phyloP scores from a whole-genome alignment of 2,888 invertebrate genomes.

The Eilema depressum region DNA sequence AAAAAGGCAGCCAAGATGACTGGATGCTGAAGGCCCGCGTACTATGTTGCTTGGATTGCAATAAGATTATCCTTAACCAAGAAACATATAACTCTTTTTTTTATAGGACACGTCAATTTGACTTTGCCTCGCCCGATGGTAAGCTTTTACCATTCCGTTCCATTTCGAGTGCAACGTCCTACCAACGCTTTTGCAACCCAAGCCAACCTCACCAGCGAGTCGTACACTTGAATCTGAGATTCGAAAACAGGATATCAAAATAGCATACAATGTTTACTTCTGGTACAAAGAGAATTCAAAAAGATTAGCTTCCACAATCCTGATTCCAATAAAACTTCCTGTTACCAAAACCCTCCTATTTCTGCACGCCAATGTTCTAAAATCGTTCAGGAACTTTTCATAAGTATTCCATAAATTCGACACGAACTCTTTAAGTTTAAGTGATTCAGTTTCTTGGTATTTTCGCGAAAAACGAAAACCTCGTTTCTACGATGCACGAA shows the following conservation, averaged over 20 bases:
- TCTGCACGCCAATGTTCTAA: background rate
- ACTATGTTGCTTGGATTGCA: no score
- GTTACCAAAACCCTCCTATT: slow-evolving; percentile 19
- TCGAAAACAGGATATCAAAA: background rate
- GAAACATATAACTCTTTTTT: no score
- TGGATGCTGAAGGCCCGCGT: no score
- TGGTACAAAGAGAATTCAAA: background rate
- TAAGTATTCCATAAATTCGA: slow-evolving; percentile 29
- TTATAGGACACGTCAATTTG: no score
- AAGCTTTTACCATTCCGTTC: no score
- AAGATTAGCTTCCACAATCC: background rate
- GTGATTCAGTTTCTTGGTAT: slow-evolving; percentile 12
- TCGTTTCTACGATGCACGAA: background rate
- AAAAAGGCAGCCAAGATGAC: no score
- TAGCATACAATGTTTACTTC: background rate
- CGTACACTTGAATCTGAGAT: no score
- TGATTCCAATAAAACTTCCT: slow-evolving; percentile 24
- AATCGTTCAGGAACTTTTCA: slow-evolving; percentile 5
- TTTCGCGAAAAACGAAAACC: slow-evolving; percentile 14
- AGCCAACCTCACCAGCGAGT: no score
- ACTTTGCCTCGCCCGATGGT: no score
- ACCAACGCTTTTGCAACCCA: no score
- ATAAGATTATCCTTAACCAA: no score
- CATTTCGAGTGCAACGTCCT: no score
- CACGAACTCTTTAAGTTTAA: slow-evolving; percentile 21